Evolutionary conservation across 2,797 vertebrate genomes (phyloP).

Genomic region (Danio albolineatus): DNA sequence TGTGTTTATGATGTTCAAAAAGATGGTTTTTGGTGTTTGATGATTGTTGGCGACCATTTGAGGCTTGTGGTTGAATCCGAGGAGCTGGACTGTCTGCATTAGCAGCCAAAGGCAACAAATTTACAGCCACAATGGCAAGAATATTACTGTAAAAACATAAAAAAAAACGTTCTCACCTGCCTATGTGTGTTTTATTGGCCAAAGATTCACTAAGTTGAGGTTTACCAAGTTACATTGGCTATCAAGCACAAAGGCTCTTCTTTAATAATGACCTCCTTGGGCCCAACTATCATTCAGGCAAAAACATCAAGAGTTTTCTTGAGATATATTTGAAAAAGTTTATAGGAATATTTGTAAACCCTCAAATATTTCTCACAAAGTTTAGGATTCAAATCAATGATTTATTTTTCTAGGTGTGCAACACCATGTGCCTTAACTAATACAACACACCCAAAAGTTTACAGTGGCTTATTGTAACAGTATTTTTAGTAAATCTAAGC

Average conservation of each 20-base stretch:
- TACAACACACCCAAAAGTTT: not conserved
- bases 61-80: conserved; percentile 34
- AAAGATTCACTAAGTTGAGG: conserved; percentile 30
- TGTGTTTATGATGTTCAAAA: conserved; percentile 39
- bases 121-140: conserved; percentile 40
- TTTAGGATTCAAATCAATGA: no score
- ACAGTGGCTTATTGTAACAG: not conserved
- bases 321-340: not conserved
- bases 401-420: no score
- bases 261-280: not conserved
- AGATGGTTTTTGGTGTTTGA: conserved; percentile 23
- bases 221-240: conserved; percentile 8
- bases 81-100: conserved; percentile 33
- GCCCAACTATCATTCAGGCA: no score
- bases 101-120: conserved; percentile 43
- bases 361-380: no score
- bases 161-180: conserved; percentile 50
- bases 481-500: not conserved
- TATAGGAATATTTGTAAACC: not conserved
- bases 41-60: conserved; percentile 40
- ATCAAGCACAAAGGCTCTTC: not conserved
- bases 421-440: not conserved
- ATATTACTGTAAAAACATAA: conserved; percentile 36
- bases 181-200: conserved; percentile 12
- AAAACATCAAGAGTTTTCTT: not conserved